phyloP scores from a whole-genome alignment of 2,888 invertebrate genomes.

The Biston stratarius region DNA sequence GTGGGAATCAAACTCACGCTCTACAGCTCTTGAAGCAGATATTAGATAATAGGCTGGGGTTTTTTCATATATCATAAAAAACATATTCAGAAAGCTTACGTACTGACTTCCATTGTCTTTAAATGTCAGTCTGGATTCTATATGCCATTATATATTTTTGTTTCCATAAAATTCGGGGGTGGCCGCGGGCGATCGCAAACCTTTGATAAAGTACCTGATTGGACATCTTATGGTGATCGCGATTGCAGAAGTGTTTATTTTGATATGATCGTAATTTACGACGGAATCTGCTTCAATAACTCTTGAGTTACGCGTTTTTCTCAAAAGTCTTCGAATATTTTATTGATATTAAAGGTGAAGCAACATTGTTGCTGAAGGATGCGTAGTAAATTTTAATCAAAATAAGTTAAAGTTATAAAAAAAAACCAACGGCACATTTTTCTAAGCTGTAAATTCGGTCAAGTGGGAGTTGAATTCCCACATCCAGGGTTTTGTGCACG shows the following conservation, averaged over 20 bases:
- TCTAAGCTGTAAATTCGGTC: no score
- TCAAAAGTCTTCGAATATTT: conserved; percentile 5
- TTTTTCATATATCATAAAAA: neutral
- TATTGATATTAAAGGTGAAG: neutral
- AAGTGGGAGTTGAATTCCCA: no score
- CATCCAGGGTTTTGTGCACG: no score
- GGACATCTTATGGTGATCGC: conserved; percentile 19
- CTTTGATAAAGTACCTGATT: conserved; percentile 29
- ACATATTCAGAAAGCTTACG: neutral
- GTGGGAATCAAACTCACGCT: no score
- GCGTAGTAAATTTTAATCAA: no score
- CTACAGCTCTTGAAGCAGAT: no score
- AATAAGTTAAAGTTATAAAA: no score
- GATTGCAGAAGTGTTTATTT: conserved; percentile 31
- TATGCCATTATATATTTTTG: conserved; percentile 26
- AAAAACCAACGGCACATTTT: no score
- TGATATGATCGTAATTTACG: conserved; percentile 15
- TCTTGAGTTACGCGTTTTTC: conserved; percentile 10
- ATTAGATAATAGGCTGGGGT: no score
- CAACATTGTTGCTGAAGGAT: neutral
- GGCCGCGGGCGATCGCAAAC: conserved; percentile 34
- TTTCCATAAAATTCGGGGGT: conserved; percentile 39
- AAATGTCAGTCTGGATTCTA: conserved; percentile 12
- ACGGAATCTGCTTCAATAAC: conserved; percentile 15
- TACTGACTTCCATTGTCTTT: neutral